Evolutionary conservation across 2,113 vertebrate species (phyloP), one percentile per base, ranked within the genome.

Genomic region (Coracopsis vasa): DNA sequence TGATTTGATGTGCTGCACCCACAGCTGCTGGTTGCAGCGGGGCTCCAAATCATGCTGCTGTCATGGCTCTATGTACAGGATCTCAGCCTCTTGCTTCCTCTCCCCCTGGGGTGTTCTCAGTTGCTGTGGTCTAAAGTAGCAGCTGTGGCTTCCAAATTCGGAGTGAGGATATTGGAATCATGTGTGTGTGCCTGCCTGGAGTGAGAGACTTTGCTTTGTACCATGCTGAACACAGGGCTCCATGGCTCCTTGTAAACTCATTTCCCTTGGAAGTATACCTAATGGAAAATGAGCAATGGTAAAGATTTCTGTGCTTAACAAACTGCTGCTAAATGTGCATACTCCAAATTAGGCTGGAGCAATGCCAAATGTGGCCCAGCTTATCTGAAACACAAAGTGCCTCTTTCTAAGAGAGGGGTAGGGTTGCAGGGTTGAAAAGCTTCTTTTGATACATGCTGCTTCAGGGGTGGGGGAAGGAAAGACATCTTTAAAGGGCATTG

Each of bases 51-150:
- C 23, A 27, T 0, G 0, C 44, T 51, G 29, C 18, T 66, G 33
- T 33, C n/a, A 12, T 9, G 47, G 29, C 45, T 89, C 39, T 42
- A 21, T 3, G 1, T 37, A 9, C 8, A 74, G 39, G 31, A 44
- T 81, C 71, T 50, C 37, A 70, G 23, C 33, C 45, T 47, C 53
- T 89, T n/a, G 45, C 73, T 71, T n/a, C 25, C 18, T 41, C 10
- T 73, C 20, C 61, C 91, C 48, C n/a, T 54, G 5, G 18, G 53
- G 53, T 54, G 53, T 54, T 54, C 33, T 80, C 48, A 51, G 17
- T 87, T 82, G n/a, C 75, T 77, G 70, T 94, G 69, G 33, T 80
- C 78, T 82, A 27, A 94, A 96, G 94, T 47, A 92, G 83, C 85
- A 89, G 60, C 73, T 56, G 66, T 67, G 91, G 33, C 62, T 90